Percentiles rank a stretch among this genome's conserved stretches.
Evolutionary conservation across 2,797 vertebrate species (phyloP).

Genomic region (Danionella dracula): DNA sequence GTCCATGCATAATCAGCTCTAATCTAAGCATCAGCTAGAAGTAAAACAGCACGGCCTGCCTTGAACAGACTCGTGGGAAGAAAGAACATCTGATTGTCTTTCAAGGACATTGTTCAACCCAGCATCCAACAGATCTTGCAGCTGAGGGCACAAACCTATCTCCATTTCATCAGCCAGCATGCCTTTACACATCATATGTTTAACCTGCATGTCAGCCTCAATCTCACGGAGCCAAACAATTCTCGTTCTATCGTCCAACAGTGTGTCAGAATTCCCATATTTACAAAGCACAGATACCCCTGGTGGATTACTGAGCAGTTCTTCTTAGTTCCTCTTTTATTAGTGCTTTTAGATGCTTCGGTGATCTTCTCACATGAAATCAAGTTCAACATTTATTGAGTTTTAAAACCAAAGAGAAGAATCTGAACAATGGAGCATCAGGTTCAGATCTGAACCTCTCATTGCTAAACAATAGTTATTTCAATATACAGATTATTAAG

Average conservation of each 20-base stretch:
- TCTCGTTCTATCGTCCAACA: not conserved
- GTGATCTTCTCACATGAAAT: slow-evolving; percentile 36
- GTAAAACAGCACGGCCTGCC: not conserved
- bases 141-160: slow-evolving; percentile 17
- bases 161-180: slow-evolving; percentile 4
- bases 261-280: not conserved
- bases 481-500: no score
- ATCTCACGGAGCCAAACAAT: not conserved
- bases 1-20: not conserved
- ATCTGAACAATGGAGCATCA: slow-evolving; percentile 24
- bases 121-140: slow-evolving; percentile 15
- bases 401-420: slow-evolving; percentile 25
- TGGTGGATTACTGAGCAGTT: slow-evolving; percentile 17
- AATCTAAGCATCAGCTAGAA: slow-evolving; percentile 9
- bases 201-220: slow-evolving; percentile 11
- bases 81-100: not conserved
- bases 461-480: slow-evolving; percentile 23
- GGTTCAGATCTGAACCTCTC: slow-evolving; percentile 22
- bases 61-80: not conserved
- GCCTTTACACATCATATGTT: slow-evolving; percentile 12
- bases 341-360: slow-evolving; percentile 38
- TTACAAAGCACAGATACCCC: slow-evolving; percentile 1
- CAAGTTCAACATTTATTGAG: slow-evolving; percentile 40
- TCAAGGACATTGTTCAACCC: slow-evolving; percentile 1
- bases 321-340: slow-evolving; percentile 15